A percentile compares a stretch with the other conserved stretches of the same genome.
Evolutionary conservation across 2,888 invertebrate species (phyloP).

Genomic region (Cosmopolites sordidus): DNA sequence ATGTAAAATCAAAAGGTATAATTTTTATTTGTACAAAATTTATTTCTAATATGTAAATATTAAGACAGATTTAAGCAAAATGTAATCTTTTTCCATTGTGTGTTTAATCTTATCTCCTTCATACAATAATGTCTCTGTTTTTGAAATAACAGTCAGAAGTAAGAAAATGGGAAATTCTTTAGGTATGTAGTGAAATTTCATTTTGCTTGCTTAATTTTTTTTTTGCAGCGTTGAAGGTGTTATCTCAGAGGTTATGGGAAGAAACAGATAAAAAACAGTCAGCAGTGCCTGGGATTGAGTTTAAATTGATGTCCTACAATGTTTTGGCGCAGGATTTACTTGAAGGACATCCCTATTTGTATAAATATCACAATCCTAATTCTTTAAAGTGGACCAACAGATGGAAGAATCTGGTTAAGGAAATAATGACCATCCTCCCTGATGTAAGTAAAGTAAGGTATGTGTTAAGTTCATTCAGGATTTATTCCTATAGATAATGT

Average conservation of each 20-base stretch:
- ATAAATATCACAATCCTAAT: constrained; percentile 55
- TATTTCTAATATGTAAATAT: too few relatives aligned
- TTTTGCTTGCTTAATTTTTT: neutral
- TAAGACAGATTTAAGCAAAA: too few relatives aligned
- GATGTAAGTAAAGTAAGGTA: constrained; percentile 56
- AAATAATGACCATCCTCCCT: constrained; percentile 55
- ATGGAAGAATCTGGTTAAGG: constrained; percentile 53
- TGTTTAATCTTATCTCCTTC: too few relatives aligned
- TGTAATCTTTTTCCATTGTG: too few relatives aligned
- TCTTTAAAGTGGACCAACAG: constrained; percentile 70
- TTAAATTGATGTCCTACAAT: constrained; percentile 81
- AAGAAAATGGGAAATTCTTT: neutral
- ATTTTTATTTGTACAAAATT: too few relatives aligned
- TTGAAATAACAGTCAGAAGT: too few relatives aligned
- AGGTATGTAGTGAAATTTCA: neutral
- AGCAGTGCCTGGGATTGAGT: constrained; percentile 46
- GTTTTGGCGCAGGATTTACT: constrained; percentile 81
- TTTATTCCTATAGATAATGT: constrained; percentile 73
- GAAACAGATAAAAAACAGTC: constrained; percentile 2
- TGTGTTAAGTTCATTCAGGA: too few relatives aligned
- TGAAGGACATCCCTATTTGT: constrained; percentile 68
- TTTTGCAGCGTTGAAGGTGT: constrained; percentile 5
- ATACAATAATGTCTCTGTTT: too few relatives aligned
- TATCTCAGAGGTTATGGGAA: constrained; percentile 20
- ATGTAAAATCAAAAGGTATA: too few relatives aligned